phyloP scores from a whole-genome alignment of 2,888 invertebrate species.

The Stenchaetothrips biformis region DNA sequence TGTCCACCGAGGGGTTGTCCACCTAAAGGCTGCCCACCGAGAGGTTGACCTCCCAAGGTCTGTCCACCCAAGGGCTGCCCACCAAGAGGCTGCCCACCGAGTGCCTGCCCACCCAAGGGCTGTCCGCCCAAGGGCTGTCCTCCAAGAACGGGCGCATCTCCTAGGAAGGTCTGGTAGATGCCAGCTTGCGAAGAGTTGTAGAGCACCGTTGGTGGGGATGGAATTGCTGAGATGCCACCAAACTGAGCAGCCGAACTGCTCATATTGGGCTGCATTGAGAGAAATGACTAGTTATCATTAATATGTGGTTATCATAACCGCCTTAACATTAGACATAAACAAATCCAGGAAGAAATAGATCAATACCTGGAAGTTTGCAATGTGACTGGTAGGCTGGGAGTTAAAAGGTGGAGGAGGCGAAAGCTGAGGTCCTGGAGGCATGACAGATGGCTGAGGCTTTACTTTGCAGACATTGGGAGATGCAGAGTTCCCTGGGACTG shows the following conservation, averaged over 20 bases:
- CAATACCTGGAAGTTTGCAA: constrained; percentile 62
- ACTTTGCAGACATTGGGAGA: constrained; percentile 40
- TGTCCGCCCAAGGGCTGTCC: constrained; percentile 24
- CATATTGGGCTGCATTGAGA: constrained; percentile 40
- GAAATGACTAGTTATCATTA: constrained; percentile 28
- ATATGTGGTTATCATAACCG: constrained; percentile 21
- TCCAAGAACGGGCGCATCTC: constrained; percentile 49
- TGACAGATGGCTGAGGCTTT: constrained; percentile 34
- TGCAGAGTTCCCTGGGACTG: constrained; percentile 37
- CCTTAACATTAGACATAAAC: not conserved
- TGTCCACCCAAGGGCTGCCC: not conserved
- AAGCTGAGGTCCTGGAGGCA: constrained; percentile 45
- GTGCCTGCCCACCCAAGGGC: not conserved
- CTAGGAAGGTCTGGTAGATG: constrained; percentile 76
- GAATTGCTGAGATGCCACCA: constrained; percentile 76
- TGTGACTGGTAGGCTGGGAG: constrained; percentile 55
- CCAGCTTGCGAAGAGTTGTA: constrained; percentile 75
- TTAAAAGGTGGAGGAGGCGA: constrained; percentile 48
- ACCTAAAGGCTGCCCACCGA: not conserved
- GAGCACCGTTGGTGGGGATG: constrained; percentile 76
- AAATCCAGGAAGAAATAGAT: not conserved
- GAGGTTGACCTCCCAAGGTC: not conserved
- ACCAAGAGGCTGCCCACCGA: not conserved
- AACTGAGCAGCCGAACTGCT: constrained; percentile 55
- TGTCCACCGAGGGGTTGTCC: not conserved